Evolutionary conservation across 2,797 vertebrate species (phyloP).

Genomic region (Hafferia zeledoni): DNA sequence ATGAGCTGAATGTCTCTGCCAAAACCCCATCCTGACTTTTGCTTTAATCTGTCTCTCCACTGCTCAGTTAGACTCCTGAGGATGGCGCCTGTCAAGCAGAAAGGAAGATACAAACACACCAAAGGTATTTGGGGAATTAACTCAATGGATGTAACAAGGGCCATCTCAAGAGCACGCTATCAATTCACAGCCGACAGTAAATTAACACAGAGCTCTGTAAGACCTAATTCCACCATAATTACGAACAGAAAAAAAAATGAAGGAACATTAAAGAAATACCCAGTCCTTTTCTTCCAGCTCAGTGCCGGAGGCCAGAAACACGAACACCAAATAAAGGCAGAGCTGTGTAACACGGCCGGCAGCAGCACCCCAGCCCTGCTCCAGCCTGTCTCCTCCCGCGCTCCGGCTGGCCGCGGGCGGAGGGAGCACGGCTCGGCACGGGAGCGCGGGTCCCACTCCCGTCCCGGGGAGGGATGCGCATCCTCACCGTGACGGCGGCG

Average conservation of each 20-base stretch:
- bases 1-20: rapidly evolving
- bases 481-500: not conserved
- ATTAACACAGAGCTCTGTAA: not conserved
- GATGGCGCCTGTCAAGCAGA: not conserved
- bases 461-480: not conserved
- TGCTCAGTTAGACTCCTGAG: not conserved
- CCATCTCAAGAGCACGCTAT: not conserved
- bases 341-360: rapidly evolving
- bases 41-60: not conserved
- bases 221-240: not conserved
- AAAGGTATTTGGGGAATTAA: not conserved
- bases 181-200: not conserved
- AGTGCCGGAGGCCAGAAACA: not conserved
- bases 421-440: not conserved
- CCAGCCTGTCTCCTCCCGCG: not conserved
- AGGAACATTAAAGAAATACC: not conserved
- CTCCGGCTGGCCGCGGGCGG: not conserved
- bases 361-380: rapidly evolving
- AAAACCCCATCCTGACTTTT: not conserved
- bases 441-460: rapidly evolving
- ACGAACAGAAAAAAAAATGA: not conserved
- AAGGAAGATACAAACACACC: not conserved
- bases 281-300: not conserved
- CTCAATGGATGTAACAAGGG: rapidly evolving
- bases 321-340: rapidly evolving